Percentiles rank a stretch among this genome's conserved stretches.
phyloP scores from a whole-genome alignment of 2,888 invertebrate genomes.

The Polydrusus cervinus region DNA sequence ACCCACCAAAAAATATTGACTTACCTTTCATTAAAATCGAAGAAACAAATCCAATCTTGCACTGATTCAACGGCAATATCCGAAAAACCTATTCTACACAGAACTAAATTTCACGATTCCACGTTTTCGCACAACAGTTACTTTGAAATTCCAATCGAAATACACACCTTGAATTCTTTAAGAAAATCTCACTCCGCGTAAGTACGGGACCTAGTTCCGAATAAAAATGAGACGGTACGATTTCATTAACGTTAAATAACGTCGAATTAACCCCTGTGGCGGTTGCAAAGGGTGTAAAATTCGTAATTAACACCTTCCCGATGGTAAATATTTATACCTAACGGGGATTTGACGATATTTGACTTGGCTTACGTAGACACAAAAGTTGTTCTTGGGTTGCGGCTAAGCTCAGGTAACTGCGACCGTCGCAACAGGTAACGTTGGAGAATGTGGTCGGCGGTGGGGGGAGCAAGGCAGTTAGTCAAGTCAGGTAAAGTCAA shows the following conservation, averaged over 20 bases:
- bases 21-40: constrained; percentile 22
- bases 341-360: constrained; percentile 44
- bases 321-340: constrained; percentile 44
- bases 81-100: constrained; percentile 11
- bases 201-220: constrained; percentile 32
- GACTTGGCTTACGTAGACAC: constrained; percentile 45
- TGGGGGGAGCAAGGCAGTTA: constrained; percentile 34
- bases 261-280: constrained; percentile 1
- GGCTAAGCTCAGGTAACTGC: constrained; percentile 51
- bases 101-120: constrained; percentile 23
- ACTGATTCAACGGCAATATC: neutral
- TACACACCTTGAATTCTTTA: constrained; percentile 55
- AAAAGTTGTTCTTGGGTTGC: constrained; percentile 47
- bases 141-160: constrained; percentile 48
- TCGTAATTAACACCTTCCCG: constrained; percentile 26
- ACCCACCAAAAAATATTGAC: constrained; percentile 31
- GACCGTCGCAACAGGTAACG: constrained; percentile 42
- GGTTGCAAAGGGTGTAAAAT: constrained; percentile 22
- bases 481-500: constrained; percentile 36
- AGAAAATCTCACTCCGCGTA: constrained; percentile 45
- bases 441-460: constrained; percentile 50
- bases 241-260: neutral
- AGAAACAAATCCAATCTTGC: neutral
- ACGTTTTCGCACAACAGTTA: constrained; percentile 51
- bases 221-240: constrained; percentile 6